Conservation (phyloP, 2,888 invertebrate genomes). For the Tipula lateralis region DNA sequence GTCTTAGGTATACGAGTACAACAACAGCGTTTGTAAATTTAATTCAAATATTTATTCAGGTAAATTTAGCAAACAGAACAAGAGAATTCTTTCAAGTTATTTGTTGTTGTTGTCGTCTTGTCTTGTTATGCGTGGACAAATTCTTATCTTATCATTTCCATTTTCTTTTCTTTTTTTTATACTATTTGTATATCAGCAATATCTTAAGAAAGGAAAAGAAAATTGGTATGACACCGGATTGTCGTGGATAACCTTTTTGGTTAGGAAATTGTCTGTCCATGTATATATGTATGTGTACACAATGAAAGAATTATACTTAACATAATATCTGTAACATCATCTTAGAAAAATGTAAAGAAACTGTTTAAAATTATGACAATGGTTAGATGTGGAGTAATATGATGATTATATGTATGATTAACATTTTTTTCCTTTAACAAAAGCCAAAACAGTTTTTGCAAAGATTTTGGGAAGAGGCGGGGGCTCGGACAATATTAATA, state of each 20-base stretch:
- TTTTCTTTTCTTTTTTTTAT: background rate
- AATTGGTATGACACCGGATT: conserved; percentile 11
- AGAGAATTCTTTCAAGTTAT: conserved; percentile 9
- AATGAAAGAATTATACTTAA: conserved; percentile 19
- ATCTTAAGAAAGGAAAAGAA: background rate
- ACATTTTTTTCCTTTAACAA: too few species aligned
- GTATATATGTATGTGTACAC: background rate
- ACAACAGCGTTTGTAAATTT: background rate
- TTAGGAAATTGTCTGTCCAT: background rate
- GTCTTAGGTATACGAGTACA: too few species aligned
- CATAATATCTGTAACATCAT: background rate
- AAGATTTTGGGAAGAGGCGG: too few species aligned
- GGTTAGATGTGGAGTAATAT: background rate
- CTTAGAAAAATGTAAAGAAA: background rate
- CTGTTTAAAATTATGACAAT: background rate
- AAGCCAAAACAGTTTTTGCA: too few species aligned
- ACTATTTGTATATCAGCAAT: background rate
- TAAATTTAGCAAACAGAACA: background rate
- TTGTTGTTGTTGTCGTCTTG: background rate
- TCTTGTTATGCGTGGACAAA: background rate
- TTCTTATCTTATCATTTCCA: background rate
- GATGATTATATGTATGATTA: background rate
- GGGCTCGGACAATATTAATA: too few species aligned
- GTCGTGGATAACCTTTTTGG: background rate
- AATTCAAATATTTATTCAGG: conserved; percentile 24